Percentiles rank a stretch among this genome's conserved stretches.
phyloP scores from a whole-genome alignment of 2,888 invertebrate species.

The Andrena haemorrhoa region DNA sequence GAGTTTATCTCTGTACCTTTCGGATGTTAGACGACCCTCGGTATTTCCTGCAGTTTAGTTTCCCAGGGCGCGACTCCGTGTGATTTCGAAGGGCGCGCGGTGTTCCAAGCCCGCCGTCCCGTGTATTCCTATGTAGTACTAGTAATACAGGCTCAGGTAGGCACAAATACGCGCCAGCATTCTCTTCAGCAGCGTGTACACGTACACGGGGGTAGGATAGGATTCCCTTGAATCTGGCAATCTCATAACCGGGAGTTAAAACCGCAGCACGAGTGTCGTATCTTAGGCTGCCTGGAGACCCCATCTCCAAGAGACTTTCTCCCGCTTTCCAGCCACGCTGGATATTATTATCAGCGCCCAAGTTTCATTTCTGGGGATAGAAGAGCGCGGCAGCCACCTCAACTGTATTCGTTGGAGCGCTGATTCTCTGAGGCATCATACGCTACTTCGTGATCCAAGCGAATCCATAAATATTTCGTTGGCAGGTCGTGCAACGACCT shows the following conservation, averaged over 20 bases:
- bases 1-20: constrained; percentile 68
- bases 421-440: not conserved
- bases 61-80: constrained; percentile 57
- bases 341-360: constrained; percentile 83
- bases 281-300: constrained; percentile 74
- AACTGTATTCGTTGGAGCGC: not conserved
- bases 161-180: constrained; percentile 53
- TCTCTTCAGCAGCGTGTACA: constrained; percentile 35
- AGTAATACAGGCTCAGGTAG: constrained; percentile 63
- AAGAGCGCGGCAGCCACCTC: constrained; percentile 5
- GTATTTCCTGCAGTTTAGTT: constrained; percentile 67
- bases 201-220: constrained; percentile 48
- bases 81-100: constrained; percentile 69
- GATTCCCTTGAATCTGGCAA: constrained; percentile 80
- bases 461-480: not conserved
- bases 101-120: constrained; percentile 49
- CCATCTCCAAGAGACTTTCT: constrained; percentile 59
- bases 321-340: constrained; percentile 68
- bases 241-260: constrained; percentile 84
- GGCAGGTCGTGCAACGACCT: not conserved
- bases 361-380: constrained; percentile 74
- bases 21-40: constrained; percentile 66
- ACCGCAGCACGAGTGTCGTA: constrained; percentile 84
- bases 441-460: not conserved
- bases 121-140: constrained; percentile 60